These are phyloP conservation scores for Botia almorhae DNA, from an alignment of 2,797 vertebrate genomes.

Conservation along the genomic window DNA sequence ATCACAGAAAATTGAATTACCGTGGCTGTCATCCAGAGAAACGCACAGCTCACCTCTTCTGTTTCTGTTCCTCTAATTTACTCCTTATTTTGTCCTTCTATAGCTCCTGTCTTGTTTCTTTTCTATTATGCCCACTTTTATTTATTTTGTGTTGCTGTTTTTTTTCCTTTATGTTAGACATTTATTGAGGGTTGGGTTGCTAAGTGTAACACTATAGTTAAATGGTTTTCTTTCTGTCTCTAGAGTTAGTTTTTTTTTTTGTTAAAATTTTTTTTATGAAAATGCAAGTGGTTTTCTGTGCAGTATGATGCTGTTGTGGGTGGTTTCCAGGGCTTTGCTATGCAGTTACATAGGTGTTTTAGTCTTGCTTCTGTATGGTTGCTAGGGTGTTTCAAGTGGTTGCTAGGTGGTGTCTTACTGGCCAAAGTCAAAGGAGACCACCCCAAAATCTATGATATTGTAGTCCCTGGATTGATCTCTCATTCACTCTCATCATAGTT, in stretches of 20 bases:
- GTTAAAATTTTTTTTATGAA: too few relatives aligned
- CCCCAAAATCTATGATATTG: too few relatives aligned
- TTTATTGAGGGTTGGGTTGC: background rate
- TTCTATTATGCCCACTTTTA: background rate
- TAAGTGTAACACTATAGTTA: background rate
- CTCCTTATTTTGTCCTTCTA: background rate
- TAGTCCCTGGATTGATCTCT: too few relatives aligned
- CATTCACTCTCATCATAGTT: too few relatives aligned
- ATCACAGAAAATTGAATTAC: slow-evolving; percentile 43
- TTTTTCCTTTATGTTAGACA: background rate
- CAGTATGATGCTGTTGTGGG: background rate
- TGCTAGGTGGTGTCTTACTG: background rate
- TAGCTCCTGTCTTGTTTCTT: slow-evolving; percentile 4
- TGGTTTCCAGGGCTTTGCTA: background rate
- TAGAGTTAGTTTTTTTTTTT: too few relatives aligned
- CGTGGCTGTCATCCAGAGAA: slow-evolving; percentile 32
- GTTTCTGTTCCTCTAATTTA: slow-evolving; percentile 24
- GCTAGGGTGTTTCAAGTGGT: background rate
- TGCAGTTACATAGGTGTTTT: background rate
- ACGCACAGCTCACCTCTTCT: slow-evolving; percentile 4
- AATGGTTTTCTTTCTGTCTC: background rate
- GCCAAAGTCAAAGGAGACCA: too few relatives aligned
- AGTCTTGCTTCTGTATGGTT: background rate
- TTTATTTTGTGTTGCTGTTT: background rate
- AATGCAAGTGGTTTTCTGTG: too few relatives aligned